phyloP scores from a whole-genome alignment of 2,888 invertebrate genomes.

The Pegoplata infirma region DNA sequence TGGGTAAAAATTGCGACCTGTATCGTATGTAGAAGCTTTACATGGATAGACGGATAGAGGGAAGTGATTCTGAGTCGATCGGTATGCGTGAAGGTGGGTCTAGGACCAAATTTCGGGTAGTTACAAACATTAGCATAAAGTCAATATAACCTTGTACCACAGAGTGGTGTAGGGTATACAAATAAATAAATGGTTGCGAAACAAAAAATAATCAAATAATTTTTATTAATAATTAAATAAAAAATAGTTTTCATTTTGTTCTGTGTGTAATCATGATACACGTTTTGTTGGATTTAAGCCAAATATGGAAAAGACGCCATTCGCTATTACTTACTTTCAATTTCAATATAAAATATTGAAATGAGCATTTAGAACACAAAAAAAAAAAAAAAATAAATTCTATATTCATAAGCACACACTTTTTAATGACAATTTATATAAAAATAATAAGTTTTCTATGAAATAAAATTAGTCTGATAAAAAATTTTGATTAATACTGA shows the following conservation, averaged over 20 bases:
- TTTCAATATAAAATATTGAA: conserved; percentile 33
- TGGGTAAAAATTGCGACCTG: too few relatives aligned
- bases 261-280: conserved; percentile 10
- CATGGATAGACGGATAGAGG: too few relatives aligned
- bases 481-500: conserved; percentile 37
- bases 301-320: conserved; percentile 38
- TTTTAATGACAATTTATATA: conserved; percentile 48
- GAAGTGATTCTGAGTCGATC: too few relatives aligned
- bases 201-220: not conserved
- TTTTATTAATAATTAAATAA: too few relatives aligned
- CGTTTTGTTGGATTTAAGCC: conserved; percentile 43
- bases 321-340: conserved; percentile 29
- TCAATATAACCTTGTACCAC: too few relatives aligned
- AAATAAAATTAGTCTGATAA: conserved; percentile 49
- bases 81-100: too few relatives aligned
- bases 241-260: too few relatives aligned
- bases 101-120: too few relatives aligned
- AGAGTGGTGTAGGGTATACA: too few relatives aligned
- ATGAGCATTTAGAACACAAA: conserved; percentile 29
- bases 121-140: too few relatives aligned
- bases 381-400: not conserved
- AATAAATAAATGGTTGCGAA: too few relatives aligned
- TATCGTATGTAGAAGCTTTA: too few relatives aligned
- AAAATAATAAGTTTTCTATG: conserved; percentile 47
- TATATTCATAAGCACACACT: not conserved